These are phyloP conservation scores for Mythimna impura DNA, from an alignment of 2,888 invertebrate species.

Conservation along the genomic window DNA sequence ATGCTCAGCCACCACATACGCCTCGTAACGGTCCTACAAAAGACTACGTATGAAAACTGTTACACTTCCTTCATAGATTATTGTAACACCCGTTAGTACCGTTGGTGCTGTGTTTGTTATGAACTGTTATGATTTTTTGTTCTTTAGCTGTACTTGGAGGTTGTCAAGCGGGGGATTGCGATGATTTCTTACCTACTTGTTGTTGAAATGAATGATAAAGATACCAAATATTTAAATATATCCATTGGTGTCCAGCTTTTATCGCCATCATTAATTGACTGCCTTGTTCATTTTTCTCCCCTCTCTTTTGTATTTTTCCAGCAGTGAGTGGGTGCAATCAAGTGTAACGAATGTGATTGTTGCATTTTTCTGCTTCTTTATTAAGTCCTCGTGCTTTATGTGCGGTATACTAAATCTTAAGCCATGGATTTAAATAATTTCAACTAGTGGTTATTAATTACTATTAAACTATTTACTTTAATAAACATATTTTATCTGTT, in stretches of 20 bases:
- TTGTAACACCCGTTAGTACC: slow-evolving; percentile 51
- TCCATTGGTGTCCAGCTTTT: neutral
- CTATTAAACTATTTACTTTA: neutral
- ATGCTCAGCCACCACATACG: slow-evolving; percentile 48
- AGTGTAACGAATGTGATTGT: slow-evolving; percentile 22
- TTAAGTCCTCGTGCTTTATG: neutral
- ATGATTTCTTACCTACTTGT: neutral
- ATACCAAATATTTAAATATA: too few species aligned
- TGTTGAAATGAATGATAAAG: neutral
- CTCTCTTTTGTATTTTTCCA: neutral
- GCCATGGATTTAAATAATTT: too few species aligned
- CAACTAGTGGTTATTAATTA: too few species aligned
- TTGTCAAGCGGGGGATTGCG: slow-evolving; percentile 17
- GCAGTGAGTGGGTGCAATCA: slow-evolving; percentile 10
- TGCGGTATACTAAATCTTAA: too few species aligned
- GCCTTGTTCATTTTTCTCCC: neutral
- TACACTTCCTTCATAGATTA: slow-evolving; percentile 60
- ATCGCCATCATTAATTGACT: neutral
- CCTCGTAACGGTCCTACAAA: slow-evolving; percentile 56
- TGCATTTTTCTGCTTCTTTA: slow-evolving; percentile 5
- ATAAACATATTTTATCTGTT: neutral
- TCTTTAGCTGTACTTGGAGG: slow-evolving; percentile 32
- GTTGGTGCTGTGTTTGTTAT: slow-evolving; percentile 38
- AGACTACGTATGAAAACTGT: slow-evolving; percentile 61
- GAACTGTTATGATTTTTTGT: slow-evolving; percentile 42